A percentile compares a stretch with the other conserved stretches of the same genome.
Conservation (phyloP, 1,140 invertebrate species). For the Diachasmimorpha longicaudata region DNA sequence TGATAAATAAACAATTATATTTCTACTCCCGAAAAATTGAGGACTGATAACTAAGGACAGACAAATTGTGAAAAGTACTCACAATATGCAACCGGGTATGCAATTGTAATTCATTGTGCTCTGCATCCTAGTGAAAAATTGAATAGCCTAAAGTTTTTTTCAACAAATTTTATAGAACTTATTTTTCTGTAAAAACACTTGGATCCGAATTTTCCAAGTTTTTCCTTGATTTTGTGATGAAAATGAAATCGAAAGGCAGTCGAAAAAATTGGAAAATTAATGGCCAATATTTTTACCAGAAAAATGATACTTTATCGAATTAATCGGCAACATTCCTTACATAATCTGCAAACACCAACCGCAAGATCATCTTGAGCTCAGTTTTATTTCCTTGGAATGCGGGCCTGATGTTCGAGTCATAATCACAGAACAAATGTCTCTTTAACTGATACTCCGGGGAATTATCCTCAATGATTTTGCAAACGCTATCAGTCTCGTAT, state of each 20-base stretch:
- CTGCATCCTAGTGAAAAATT: not conserved
- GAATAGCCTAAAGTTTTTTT: no score
- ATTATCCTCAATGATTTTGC: slow-evolving; percentile 38
- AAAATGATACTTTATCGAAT: no score
- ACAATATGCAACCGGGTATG: not conserved
- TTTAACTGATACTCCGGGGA: slow-evolving; percentile 13
- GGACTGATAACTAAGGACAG: not conserved
- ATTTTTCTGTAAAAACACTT: no score
- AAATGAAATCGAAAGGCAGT: no score
- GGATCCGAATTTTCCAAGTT: no score
- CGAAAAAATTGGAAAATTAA: no score
- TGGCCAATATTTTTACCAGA: no score
- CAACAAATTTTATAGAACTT: no score
- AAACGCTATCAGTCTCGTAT: slow-evolving; percentile 8
- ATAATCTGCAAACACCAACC: not conserved
- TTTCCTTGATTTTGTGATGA: no score
- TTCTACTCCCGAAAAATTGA: not conserved
- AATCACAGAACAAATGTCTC: slow-evolving; percentile 54
- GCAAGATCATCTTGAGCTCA: not conserved
- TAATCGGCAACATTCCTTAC: not conserved
- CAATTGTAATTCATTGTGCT: not conserved
- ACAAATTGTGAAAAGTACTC: not conserved
- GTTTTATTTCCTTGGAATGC: not conserved
- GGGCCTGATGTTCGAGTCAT: slow-evolving; percentile 30
- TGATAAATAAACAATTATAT: not conserved